phyloP scores from a whole-genome alignment of 2,113 vertebrate species.

The Coptodon bakossiorum region DNA sequence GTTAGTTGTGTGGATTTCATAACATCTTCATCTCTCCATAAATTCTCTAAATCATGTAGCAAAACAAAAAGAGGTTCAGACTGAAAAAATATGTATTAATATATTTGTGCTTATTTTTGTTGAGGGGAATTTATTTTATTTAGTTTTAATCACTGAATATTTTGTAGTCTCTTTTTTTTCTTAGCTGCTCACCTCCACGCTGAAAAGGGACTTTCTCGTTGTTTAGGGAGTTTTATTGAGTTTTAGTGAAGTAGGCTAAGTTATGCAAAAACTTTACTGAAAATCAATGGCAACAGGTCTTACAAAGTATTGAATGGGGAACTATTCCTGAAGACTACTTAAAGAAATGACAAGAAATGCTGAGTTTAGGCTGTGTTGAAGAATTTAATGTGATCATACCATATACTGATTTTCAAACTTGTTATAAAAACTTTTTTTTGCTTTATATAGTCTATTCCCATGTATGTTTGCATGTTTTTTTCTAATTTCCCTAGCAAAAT shows the following conservation, averaged over 20 bases:
- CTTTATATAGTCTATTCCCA: neutral
- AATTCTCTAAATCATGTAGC: neutral
- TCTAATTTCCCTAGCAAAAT: neutral
- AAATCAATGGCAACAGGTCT: neutral
- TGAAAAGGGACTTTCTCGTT: neutral
- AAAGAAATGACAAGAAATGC: neutral
- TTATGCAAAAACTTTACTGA: neutral
- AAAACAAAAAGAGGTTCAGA: neutral
- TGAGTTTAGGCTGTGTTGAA: neutral
- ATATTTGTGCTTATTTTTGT: neutral
- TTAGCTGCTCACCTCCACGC: neutral
- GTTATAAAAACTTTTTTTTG: neutral
- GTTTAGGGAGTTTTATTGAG: neutral
- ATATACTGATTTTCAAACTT: neutral
- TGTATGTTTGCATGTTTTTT: neutral
- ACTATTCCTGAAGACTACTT: neutral
- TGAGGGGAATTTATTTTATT: neutral
- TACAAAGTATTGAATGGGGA: neutral
- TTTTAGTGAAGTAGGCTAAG: neutral
- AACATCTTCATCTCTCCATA: neutral
- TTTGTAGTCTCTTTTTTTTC: neutral
- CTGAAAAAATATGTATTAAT: neutral
- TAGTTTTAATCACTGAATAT: neutral
- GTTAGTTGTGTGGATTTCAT: neutral
- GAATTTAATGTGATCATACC: neutral